Percentiles rank a stretch among this genome's conserved stretches.
Evolutionary conservation across 2,888 invertebrate species (phyloP).

Genomic region (Lasioglossum oenotherae): DNA sequence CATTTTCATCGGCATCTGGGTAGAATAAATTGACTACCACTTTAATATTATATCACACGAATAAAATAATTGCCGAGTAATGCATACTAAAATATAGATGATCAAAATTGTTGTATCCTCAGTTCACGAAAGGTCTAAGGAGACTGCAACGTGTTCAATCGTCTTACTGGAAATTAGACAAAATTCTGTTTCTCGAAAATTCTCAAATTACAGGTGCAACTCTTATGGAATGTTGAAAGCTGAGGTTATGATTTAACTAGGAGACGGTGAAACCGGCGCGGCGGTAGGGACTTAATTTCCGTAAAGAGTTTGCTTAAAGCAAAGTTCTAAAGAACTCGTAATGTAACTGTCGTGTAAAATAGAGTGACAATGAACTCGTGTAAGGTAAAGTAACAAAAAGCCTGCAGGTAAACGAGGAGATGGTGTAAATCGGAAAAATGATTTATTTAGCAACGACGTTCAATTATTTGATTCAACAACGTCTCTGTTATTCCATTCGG

Average conservation of each 20-base stretch:
- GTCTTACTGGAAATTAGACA: not conserved
- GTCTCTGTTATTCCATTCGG: not conserved
- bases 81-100: no score
- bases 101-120: no score
- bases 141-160: no score
- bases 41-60: no score
- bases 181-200: not conserved
- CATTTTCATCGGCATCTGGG: no score
- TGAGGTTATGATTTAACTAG: not conserved
- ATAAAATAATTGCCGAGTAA: no score
- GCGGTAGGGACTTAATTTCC: not conserved
- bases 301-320: not conserved
- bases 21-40: no score
- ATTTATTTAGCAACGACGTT: not conserved
- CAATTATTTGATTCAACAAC: not conserved
- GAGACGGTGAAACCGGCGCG: not conserved
- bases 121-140: no score
- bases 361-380: not conserved
- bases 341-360: slow-evolving; percentile 1
- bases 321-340: not conserved
- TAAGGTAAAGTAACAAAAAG: not conserved
- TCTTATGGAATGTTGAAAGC: not conserved
- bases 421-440: not conserved
- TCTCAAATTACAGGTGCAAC: not conserved
- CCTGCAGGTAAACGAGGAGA: not conserved